Base-by-base conservation (phyloP, 2,888 invertebrate species). In the Ectemnius lituratus region DNA sequence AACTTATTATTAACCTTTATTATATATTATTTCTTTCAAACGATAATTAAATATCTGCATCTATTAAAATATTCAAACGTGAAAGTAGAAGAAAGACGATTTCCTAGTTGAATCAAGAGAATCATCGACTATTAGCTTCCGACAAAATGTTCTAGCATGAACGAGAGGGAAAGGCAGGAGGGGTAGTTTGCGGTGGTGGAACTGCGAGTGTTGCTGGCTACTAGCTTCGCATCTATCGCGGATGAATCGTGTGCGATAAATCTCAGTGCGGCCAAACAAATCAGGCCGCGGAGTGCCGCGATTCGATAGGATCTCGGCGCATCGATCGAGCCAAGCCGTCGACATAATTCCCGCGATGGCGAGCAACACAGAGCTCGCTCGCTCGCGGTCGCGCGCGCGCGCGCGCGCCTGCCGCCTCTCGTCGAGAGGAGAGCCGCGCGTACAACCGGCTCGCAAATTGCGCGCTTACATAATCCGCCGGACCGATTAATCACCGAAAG, bases 401-500 rank as follows among this genome's bases (percentile, higher is more conserved):
- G 62, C 59, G 67, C 62, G 68, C 23, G 23, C 23, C 23, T 23
- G 23, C 23, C 23, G 23, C 3, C 23, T 23, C 23, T 23, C 23
- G 23, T 23, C 23, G 23, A 23, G 70, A 73, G 72, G 70, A 47
- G 47, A 47, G 11, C 47, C 16, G 52, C 52, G 67, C 64, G 70
- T 73, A 58, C 65, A 76, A 68, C 61, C 71, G 62, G 14, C 16
- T 65, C 69, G 83, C 83, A 75, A 82, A 84, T 83, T 76, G 75
- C 70, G 75, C 73, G 71, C 73, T 88, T 86, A 83, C 86, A 85
- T 87, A 87, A 88, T 84, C 77, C 81, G 70, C 67, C 69, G 77
- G 71, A 84, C 81, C 86, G 85, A 88, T 89, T 88, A 87, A 88
- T 88, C 88, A 85, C 84, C 49, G 45, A n/a, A 74, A 83, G 86